Conservation (phyloP, 2,113 vertebrate genomes). For the Bujurquina vittata region DNA sequence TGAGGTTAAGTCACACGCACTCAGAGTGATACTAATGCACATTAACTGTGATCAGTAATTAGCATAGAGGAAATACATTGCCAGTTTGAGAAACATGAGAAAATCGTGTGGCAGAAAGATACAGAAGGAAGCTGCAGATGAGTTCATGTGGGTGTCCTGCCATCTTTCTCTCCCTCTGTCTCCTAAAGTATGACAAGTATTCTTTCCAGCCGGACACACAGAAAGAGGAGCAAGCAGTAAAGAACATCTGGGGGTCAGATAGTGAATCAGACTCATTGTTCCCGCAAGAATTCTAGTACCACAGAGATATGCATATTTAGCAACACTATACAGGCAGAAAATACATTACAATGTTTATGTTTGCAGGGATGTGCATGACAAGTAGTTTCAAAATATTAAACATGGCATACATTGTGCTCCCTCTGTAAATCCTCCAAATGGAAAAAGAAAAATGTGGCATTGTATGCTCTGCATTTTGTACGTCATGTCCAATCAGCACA, state of each 20-base stretch:
- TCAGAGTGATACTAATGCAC: background rate
- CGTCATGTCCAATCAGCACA: background rate
- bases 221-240: slow-evolving; percentile 65
- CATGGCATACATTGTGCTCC: background rate
- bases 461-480: background rate
- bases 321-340: slow-evolving; percentile 29
- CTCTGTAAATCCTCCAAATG: background rate
- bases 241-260: slow-evolving; percentile 69
- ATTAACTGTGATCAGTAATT: background rate
- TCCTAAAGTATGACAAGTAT: slow-evolving; percentile 80
- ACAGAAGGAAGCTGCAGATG: slow-evolving; percentile 31
- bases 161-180: slow-evolving; percentile 55
- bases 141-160: slow-evolving; percentile 49
- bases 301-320: slow-evolving; percentile 68
- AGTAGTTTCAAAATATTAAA: background rate
- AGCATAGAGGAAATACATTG: background rate
- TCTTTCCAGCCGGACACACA: slow-evolving; percentile 70
- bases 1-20: slow-evolving; percentile 83
- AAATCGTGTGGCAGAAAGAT: background rate
- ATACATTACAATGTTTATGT: slow-evolving; percentile 37
- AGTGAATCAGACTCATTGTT: slow-evolving; percentile 79
- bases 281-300: slow-evolving; percentile 53
- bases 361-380: background rate
- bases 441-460: background rate
- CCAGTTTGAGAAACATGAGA: background rate